Base-by-base conservation (phyloP, 2,797 vertebrate species). In the Pangasius krempfi region DNA sequence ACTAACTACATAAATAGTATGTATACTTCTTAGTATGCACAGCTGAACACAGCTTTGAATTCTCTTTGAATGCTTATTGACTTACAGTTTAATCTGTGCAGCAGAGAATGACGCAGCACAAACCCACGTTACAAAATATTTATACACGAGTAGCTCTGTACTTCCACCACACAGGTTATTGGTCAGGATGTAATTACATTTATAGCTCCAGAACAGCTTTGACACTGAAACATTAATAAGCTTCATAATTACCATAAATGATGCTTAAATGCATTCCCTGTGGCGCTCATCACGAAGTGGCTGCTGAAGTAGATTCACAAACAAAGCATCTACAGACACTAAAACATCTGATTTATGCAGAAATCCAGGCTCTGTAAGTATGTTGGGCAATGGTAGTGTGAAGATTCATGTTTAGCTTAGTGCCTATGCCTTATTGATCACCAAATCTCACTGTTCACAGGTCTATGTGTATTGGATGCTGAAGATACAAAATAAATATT, bases 231-330 rank as follows among this genome's bases (percentile, higher is more conserved):
- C 54, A 81, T 37, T 58, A 81, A 58, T 81, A 81, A 37, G 12
- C 79, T 81, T 60, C 54, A 40, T 56, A 80, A 80, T 80, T 80
- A 56, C n/a, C 78, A 80, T 80, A 80, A 80, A 80, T 20, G 52
- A 56, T 80, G 78, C 78, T 80, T 56, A 80, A 80, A 37, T 22
- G 52, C 78, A 56, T 37, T 64, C n/a, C 52, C 52, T 80, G 52
- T n/a, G n/a, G 80, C 40, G 22, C 70, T 75, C 58, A 27, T 37
- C 40, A 75, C 30, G 40, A 85, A 58, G 72, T 56, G 83, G 56
- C 80, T 27, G 70, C 37, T 68, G 27, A 85, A 78, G 73, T 78
- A 40, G 44, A 84, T 50, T 66, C 44, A 68, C 20, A 66, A 86
- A 76, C 40, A 58, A 85, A 79, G 60, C 10, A 13, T 25, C 22